Evolutionary conservation across 2,888 invertebrate genomes (phyloP), one percentile per base, ranked within the genome.

Genomic region (Schizaphis graminum): DNA sequence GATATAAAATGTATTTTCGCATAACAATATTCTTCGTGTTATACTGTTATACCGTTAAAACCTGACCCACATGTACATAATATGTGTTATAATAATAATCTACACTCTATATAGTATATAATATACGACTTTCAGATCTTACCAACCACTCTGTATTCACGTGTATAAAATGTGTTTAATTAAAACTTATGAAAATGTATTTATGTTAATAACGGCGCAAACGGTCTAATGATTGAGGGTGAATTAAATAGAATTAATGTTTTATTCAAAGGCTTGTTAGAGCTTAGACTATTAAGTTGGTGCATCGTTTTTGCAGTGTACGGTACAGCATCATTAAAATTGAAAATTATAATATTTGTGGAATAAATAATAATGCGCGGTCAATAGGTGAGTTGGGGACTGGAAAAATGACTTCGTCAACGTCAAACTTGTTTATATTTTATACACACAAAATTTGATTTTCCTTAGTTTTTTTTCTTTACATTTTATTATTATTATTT

Each of bases 181-280:
- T 94, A 94, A 94, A 94, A 94, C 91, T 94, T 94, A 94, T 94
- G 90, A 94, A 94, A 94, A 94, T 94, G 91, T 94, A 94, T 94
- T 94, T 94, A 91, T 94, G 94, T 86, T 94, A 94, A 94, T 94
- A 91, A 87, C 94, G 47, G 93, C 56, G 56, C 77, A 53, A 93
- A 88, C 89, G 85, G 93, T 89, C 89, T 94, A 90, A 94, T 91
- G 94, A 94, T 61, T 67, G 90, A 94, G 85, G 86, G 61, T 21
- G 86, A 91, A 85, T 90, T 91, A 93, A 89, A 93, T 89, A 93
- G 67, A 89, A 93, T 90, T 94, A 86, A 94, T 94, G 94, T 94
- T 94, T 94, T 94, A 94, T 94, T 94, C 94, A 94, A 67, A 91
- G 86, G 94, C 90, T 94, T 94, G 94, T 94, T 94, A 91, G 67